Percentiles rank a stretch among this genome's conserved stretches.
Evolutionary conservation across 2,888 invertebrate species (phyloP).

Genomic region (Rhogogaster chlorosoma): DNA sequence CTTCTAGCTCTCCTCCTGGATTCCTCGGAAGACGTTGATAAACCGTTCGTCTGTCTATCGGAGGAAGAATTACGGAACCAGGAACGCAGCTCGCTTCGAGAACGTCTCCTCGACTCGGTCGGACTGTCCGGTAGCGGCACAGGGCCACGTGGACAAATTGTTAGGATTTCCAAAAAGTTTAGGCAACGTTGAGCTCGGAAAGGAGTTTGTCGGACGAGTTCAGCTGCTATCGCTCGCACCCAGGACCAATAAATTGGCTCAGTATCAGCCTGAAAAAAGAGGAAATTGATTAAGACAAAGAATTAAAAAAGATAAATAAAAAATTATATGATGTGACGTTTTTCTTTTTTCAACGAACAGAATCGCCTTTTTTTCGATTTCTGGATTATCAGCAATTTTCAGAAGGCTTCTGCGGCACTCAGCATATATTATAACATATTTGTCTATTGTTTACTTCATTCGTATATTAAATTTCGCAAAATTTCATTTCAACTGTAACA

Average conservation of each 20-base stretch:
- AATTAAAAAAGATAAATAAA: background rate
- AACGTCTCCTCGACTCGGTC: conserved; percentile 71
- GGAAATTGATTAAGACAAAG: conserved; percentile 44
- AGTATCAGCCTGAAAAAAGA: conserved; percentile 82
- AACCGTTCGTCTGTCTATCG: conserved; percentile 57
- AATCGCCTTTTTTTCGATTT: background rate
- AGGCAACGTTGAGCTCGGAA: conserved; percentile 82
- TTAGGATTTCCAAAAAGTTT: conserved; percentile 86
- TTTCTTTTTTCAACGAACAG: too few species aligned
- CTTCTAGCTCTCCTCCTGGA: conserved; percentile 71
- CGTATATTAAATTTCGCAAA: background rate
- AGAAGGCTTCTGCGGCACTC: background rate
- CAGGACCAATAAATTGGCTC: conserved; percentile 86
- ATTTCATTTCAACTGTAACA: background rate
- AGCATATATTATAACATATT: background rate
- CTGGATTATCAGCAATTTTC: background rate
- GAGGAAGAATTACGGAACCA: conserved; percentile 69
- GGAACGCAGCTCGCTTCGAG: conserved; percentile 73
- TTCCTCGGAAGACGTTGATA: conserved; percentile 67
- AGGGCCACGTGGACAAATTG: conserved; percentile 81
- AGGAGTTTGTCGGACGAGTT: conserved; percentile 87
- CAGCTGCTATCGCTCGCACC: conserved; percentile 87
- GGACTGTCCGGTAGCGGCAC: conserved; percentile 79
- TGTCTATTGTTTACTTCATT: background rate
- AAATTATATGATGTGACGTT: background rate